Conservation (phyloP, 2,797 vertebrate genomes). For the Aselliscus stoliczkanus region DNA sequence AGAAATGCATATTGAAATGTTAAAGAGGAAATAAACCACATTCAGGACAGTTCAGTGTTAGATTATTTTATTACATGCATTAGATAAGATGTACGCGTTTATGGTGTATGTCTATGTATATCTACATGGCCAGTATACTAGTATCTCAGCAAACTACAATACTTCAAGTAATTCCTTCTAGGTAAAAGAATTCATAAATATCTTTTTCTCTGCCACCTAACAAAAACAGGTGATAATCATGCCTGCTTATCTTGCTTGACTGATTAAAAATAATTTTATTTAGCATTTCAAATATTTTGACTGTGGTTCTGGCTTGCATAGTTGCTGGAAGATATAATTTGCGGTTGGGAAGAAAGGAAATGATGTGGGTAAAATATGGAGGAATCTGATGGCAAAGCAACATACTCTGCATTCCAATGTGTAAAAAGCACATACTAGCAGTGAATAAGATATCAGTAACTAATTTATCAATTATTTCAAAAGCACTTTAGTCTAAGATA, state of each 20-base stretch:
- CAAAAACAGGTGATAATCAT: background rate
- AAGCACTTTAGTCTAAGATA: background rate
- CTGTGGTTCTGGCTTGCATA: background rate
- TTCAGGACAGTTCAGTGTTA: slow-evolving; percentile 9
- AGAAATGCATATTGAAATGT: slow-evolving; percentile 28
- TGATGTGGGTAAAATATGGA: background rate
- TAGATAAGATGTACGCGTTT: background rate
- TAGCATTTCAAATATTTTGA: slow-evolving; percentile 16
- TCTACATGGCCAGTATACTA: background rate
- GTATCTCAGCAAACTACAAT: background rate
- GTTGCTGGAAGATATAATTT: background rate
- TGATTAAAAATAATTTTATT: slow-evolving; percentile 21
- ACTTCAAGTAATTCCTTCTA: slow-evolving; percentile 16
- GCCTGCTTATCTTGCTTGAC: background rate
- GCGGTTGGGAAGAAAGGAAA: background rate
- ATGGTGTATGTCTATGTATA: background rate
- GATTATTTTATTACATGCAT: background rate
- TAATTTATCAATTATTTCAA: background rate
- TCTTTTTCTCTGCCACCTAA: background rate
- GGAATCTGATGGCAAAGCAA: slow-evolving; percentile 23
- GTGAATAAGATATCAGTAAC: background rate
- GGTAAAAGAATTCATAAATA: background rate
- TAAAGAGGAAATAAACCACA: background rate
- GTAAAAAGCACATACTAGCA: background rate
- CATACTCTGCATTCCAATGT: background rate